Percentiles rank a stretch among this genome's conserved stretches.
Conservation (phyloP, 1,140 invertebrate species). For the Listronotus bonariensis region DNA sequence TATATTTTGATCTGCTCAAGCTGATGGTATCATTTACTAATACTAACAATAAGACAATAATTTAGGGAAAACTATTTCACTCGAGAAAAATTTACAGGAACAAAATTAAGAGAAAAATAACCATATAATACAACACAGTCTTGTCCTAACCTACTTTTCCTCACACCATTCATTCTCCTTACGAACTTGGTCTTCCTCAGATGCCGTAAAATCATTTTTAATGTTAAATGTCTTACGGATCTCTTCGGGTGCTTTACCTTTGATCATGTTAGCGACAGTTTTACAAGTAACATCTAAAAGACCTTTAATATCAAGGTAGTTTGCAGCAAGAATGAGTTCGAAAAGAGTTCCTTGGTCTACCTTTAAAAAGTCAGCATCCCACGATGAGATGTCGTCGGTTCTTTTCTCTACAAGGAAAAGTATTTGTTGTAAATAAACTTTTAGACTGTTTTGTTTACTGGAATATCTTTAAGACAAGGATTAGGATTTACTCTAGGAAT, state of each 20-base stretch:
- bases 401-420: constrained; percentile 74
- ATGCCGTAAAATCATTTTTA: constrained; percentile 98
- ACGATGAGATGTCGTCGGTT: constrained; percentile 97
- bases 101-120: background rate
- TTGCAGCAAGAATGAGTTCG: constrained; percentile 94
- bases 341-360: constrained; percentile 97
- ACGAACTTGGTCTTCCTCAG: constrained; percentile 93
- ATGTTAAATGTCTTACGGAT: constrained; percentile 99
- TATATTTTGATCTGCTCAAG: no score
- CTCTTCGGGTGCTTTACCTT: constrained; percentile 97
- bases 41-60: no score
- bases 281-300: constrained; percentile 98
- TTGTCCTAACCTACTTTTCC: constrained; percentile 71
- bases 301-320: constrained; percentile 98
- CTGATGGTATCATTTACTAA: no score
- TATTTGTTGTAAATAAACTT: no score
- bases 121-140: background rate
- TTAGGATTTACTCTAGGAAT: no score
- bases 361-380: constrained; percentile 99
- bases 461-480: no score
- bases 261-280: constrained; percentile 99
- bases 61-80: no score
- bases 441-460: no score
- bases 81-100: no score
- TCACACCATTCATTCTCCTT: constrained; percentile 99